Conservation (phyloP, 2,888 invertebrate genomes). For the Carcina quercana region DNA sequence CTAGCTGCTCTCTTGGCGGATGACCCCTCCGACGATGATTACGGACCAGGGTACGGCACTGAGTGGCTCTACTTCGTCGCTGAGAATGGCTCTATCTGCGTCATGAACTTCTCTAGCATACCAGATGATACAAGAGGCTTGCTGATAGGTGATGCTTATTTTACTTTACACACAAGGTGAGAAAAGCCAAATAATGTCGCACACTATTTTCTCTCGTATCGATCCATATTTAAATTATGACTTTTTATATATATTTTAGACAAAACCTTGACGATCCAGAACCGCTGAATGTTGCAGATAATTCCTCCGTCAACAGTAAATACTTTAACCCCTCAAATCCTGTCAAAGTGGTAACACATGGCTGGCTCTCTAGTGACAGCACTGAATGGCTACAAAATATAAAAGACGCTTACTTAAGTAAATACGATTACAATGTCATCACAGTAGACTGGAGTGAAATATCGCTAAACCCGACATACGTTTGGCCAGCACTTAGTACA, state of each 20-base stretch:
- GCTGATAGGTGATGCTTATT: conserved; percentile 50
- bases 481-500: conserved; percentile 54
- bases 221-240: conserved; percentile 1
- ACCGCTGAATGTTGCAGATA: conserved; percentile 30
- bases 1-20: no score
- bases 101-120: conserved; percentile 48
- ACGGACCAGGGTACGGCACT: conserved; percentile 46
- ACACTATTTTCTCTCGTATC: no score
- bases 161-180: conserved; percentile 61
- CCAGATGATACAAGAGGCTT: conserved; percentile 37
- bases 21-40: conserved; percentile 29
- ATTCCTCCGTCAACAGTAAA: conserved; percentile 29
- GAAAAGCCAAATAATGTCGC: background rate
- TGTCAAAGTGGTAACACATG: conserved; percentile 69
- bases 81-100: conserved; percentile 47
- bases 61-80: conserved; percentile 63
- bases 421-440: conserved; percentile 64
- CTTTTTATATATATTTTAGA: background rate
- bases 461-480: conserved; percentile 49
- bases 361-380: conserved; percentile 61
- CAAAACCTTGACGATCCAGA: conserved; percentile 39
- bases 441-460: conserved; percentile 63
- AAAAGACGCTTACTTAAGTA: conserved; percentile 51
- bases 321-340: conserved; percentile 53
- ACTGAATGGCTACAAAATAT: conserved; percentile 50